Evolutionary conservation across 2,888 invertebrate genomes (phyloP).

Genomic region (Drosophila anomalata): DNA sequence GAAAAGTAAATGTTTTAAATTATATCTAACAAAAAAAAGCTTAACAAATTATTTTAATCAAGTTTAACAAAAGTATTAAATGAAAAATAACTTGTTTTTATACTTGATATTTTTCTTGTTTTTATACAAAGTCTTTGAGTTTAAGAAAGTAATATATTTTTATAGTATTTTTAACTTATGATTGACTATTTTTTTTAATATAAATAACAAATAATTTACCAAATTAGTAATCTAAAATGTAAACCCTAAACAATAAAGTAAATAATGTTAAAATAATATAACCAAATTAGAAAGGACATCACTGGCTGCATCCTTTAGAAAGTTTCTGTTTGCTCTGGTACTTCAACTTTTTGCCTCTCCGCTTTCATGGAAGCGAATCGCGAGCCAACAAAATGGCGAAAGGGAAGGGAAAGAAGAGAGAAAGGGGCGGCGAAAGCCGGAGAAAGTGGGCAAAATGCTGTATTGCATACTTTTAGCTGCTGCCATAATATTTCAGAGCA

Average conservation of each 20-base stretch:
- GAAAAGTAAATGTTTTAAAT: not conserved
- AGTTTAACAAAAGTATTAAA: too few relatives aligned
- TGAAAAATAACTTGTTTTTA: too few relatives aligned
- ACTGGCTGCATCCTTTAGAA: slow-evolving; percentile 1
- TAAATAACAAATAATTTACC: too few relatives aligned
- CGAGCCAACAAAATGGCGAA: slow-evolving; percentile 14
- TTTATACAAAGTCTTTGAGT: not conserved
- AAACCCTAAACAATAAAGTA: not conserved
- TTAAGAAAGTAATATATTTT: not conserved
- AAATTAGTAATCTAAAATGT: too few relatives aligned
- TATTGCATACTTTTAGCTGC: slow-evolving; percentile 59
- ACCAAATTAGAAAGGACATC: slow-evolving; percentile 7
- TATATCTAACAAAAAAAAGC: not conserved
- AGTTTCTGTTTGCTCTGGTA: slow-evolving; percentile 24
- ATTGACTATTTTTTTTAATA: too few relatives aligned
- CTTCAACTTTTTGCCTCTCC: slow-evolving; percentile 40
- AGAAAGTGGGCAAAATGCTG: slow-evolving; percentile 34
- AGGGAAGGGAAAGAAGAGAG: not conserved
- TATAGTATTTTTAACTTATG: too few relatives aligned
- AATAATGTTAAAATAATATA: too few relatives aligned
- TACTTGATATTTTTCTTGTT: too few relatives aligned
- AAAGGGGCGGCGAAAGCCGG: not conserved
- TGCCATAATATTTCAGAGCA: slow-evolving; percentile 57
- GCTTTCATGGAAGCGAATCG: slow-evolving; percentile 18
- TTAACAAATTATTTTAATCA: not conserved